These are phyloP conservation scores for Octopus sinensis DNA, from an alignment of 1,140 invertebrate species.

Conservation along the genomic window DNA sequence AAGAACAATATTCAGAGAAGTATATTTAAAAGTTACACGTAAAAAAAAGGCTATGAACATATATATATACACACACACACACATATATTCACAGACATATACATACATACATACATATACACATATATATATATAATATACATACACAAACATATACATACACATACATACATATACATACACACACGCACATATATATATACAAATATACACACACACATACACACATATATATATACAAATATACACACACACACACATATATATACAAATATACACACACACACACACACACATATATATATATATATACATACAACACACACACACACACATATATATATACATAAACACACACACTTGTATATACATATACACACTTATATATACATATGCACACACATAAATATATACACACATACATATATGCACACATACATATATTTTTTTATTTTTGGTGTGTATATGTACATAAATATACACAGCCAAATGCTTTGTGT, in stretches of 20 bases:
- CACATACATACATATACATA: background rate
- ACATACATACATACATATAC: background rate
- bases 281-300: background rate
- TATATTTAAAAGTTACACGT: too few relatives aligned
- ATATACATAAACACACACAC: background rate
- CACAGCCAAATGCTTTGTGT: background rate
- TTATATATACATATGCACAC: background rate
- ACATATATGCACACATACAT: background rate
- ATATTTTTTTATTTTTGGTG: background rate
- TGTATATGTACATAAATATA: background rate
- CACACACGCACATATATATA: background rate
- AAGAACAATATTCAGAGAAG: too few relatives aligned
- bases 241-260: background rate
- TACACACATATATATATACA: background rate
- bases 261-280: background rate
- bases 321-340: background rate
- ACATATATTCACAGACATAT: background rate
- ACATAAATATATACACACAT: background rate
- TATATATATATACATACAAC: background rate
- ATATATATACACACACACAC: background rate
- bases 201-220: background rate
- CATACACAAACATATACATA: background rate
- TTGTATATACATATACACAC: background rate
- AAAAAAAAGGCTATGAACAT: too few relatives aligned
- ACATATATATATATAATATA: background rate